phyloP scores from a whole-genome alignment of 2,888 invertebrate species.

The Papilio protenor region DNA sequence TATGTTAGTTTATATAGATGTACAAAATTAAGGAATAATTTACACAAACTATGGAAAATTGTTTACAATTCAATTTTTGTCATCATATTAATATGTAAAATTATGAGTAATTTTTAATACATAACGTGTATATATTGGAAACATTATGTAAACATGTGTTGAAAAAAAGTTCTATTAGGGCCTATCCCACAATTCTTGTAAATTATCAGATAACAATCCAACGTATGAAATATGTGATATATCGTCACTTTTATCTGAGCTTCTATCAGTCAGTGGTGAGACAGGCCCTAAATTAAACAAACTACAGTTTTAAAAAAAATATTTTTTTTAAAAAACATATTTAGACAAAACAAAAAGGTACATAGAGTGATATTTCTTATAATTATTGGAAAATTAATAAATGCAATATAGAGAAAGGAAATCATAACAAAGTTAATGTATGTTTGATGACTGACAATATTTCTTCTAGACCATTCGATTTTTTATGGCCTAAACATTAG shows the following conservation, averaged over 20 bases:
- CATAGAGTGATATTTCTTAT: slow-evolving; percentile 10
- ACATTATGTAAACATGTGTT: no score
- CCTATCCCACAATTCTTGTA: no score
- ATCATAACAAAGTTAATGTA: neutral
- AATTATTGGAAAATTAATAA: slow-evolving; percentile 29
- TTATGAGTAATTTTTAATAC: neutral
- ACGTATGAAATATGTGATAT: no score
- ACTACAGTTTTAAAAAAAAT: no score
- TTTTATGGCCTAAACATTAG: neutral
- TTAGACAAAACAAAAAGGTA: slow-evolving; percentile 22
- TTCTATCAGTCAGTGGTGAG: no score
- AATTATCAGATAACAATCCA: no score
- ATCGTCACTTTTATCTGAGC: no score
- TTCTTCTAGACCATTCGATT: neutral
- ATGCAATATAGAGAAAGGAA: slow-evolving; percentile 30
- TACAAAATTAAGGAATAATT: neutral
- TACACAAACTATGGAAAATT: neutral
- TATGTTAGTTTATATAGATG: neutral
- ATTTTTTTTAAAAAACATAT: no score
- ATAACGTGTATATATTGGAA: no score
- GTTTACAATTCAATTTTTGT: neutral
- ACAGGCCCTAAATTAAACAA: no score
- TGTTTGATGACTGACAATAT: neutral
- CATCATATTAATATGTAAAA: neutral
- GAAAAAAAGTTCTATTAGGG: no score